Base-by-base conservation (phyloP, 2,888 invertebrate species). In the Spicauda simplicius region DNA sequence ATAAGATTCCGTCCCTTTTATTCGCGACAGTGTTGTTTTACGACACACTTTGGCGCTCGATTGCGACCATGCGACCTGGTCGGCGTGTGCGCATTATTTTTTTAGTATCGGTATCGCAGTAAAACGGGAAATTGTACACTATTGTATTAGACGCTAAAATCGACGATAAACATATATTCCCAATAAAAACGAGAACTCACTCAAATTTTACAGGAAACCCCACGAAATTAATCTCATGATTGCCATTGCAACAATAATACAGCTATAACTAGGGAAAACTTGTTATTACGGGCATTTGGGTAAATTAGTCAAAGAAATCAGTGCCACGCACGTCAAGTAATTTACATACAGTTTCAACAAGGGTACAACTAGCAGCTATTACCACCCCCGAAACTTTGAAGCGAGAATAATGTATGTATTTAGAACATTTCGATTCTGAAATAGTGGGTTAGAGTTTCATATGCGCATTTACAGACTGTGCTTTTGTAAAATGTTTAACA, bases 1-100 rank as follows among this genome's bases (percentile, higher is more conserved):
- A 91, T 93, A 92, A 91, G 88, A 91, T 91, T 90, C 89, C 85
- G 87, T 88, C 89, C 88, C 84, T 91, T 90, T 88, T 89, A 89
- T 90, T 89, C 85, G 85, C 80, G 80, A 81, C 78, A 82, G 80
- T 81, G 84, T 87, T 88, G 87, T 90, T 91, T 90, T 91, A 90
- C 88, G 89, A 88, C 85, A 85, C 84, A 81, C 85, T 89, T 89
- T 86, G 86, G 80, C 84, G 83, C 80, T 79, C 83, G 83, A 87
- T 88, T 83, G 84, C 82, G 82, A 86, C 86, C 82, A 68, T 64
- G 45, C 68, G 71, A 70, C 68, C 67, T 87, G 82, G 75, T 78
- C 81, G 76, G 81, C 82, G 82, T 84, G 79, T 80, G 84, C 85
- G 84, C 84, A 87, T 86, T 86, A 84, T 85, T 84, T 85, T 84